Base-by-base conservation (phyloP, 1,140 invertebrate genomes). In the Zaprionus capensis region DNA sequence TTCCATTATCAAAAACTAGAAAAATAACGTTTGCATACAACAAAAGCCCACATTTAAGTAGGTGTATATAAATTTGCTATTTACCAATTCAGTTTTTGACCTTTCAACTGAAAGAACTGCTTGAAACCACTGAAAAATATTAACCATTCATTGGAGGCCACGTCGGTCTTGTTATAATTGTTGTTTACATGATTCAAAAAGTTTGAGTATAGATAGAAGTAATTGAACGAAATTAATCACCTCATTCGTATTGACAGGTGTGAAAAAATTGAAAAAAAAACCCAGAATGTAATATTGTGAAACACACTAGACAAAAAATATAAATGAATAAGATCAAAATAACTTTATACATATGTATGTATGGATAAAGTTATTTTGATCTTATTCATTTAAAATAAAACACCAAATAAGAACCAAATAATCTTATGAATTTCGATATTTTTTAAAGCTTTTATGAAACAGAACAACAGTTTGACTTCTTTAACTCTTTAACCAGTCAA, bases 1-100 rank as follows among this genome's bases (percentile, higher is more conserved):
- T 71, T 63, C 44, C 38, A 72, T 69, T 70, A 75, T 65, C 61
- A 59, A 22, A 49, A 49, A 70, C 56, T 64, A 34, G 11, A n/a
- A 28, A 41, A 64, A 61, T 55, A 28, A 26, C 69, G 69, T 73
- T 66, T 71, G 28, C 14, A 11, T n/a, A 26, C 24, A 28, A 28
- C 26, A 14, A 7, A 62, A 5, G 7, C 9, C 1, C 0, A 17
- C n/a, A 65, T n/a, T 24, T 24, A 11, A 46, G n/a, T 55, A 36
- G 4, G 2, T 26, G 12, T 55, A 31, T 56, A 22, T 22, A 22
- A 51, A 49, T 28, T 17, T 2, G 12, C 4, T 14, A 11, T 34
- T 31, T 57, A 5, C 58, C 6, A 49, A 14, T 14, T 22, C 4
- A 46, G 12, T 46, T 14, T 4, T 51, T 51, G 55, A 68, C 57